These are phyloP conservation scores for Xylophagus ater DNA, from an alignment of 2,888 invertebrate species.

Conservation along the genomic window DNA sequence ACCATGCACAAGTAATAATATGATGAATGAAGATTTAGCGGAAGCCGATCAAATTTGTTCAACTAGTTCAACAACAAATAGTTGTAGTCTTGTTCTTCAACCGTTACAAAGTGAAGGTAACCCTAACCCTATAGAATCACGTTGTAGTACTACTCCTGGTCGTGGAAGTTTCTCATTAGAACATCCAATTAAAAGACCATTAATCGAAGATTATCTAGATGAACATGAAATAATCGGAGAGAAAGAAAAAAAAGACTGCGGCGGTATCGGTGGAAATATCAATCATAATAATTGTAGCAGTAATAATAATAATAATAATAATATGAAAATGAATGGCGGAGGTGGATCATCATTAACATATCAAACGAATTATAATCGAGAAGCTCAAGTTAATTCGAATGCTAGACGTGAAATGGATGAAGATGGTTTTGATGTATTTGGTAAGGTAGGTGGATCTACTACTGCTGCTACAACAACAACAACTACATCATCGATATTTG, in stretches of 20 bases:
- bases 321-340: no score
- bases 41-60: slow-evolving; percentile 67
- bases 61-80: slow-evolving; percentile 18
- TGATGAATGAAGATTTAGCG: slow-evolving; percentile 56
- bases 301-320: no score
- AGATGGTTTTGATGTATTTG: no score
- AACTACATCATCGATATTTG: no score
- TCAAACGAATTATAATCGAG: no score
- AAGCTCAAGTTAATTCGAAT: no score
- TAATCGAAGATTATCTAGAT: neutral
- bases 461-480: neutral
- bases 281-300: no score
- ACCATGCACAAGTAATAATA: slow-evolving; percentile 43
- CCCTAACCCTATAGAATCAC: slow-evolving; percentile 1
- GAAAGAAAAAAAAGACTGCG: no score
- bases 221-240: slow-evolving; percentile 3
- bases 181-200: slow-evolving; percentile 1
- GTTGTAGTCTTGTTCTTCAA: neutral
- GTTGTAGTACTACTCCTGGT: slow-evolving; percentile 8
- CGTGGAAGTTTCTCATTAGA: slow-evolving; percentile 14
- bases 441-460: no score
- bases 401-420: no score
- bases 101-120: neutral
- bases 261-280: no score
- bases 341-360: no score